Evolutionary conservation across 2,797 vertebrate genomes (phyloP), one percentile per base, ranked within the genome.

Genomic region (Lophius americanus): DNA sequence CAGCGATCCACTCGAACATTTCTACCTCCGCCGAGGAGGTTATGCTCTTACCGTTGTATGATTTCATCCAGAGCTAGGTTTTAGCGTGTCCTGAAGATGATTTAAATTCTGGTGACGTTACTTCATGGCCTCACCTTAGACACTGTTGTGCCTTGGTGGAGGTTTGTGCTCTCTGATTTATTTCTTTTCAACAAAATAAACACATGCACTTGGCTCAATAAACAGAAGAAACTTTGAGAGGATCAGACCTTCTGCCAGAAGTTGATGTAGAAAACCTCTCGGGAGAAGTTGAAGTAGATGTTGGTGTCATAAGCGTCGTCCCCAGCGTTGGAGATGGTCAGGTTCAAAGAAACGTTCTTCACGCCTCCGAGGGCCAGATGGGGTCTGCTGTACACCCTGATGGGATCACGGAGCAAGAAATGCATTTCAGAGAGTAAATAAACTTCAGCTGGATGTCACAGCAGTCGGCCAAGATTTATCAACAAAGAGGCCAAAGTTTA

Each of bases 261-360:
- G 93, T 99, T 99, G 91, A 99, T 99, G 91, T 99, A 99, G 93
- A 96, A 98, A 70, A 99, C 95, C 65, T 99, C 96, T 64, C 88
- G 94, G 88, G 98, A 96, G 85, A 98, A 97, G 70, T 98, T 98
- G 90, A 99, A 96, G 92, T 96, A 96, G 77, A 99, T 95, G 50
- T 98, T 99, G 82, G 97, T 95, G 82, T 99, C 97, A 0, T 98
- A 99, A 54, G 98, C 97, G 0, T 99, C 98, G 0, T 99, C 98
- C 9, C 98, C 98, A 0, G 93, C 54, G 55, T 99, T 99, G 7
- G 95, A 94, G 82, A 99, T 93, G 75, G 96, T 95, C 81, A 99
- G 73, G 75, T 98, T 98, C 47, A 99, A 85, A 3, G 97, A 98
- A 73, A 99, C 92, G 53, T 98, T 98, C 92, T 90, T 96, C 81